Evolutionary conservation across 2,888 invertebrate species (phyloP).

Genomic region (Myathropa florea): DNA sequence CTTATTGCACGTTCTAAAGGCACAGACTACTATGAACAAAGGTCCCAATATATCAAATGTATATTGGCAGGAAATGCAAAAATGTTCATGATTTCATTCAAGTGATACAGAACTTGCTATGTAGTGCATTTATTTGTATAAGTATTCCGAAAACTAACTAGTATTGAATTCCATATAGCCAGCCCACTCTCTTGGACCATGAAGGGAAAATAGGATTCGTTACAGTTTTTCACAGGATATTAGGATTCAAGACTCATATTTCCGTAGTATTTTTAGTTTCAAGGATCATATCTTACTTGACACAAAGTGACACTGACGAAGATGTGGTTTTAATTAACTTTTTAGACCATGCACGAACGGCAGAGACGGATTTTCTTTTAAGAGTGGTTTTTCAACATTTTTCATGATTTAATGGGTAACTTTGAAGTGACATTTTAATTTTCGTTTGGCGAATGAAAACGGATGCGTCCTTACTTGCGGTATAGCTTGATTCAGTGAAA

Average conservation of each 20-base stretch:
- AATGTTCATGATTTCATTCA: not conserved
- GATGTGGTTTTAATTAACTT: slow-evolving; percentile 45
- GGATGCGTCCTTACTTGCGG: no score
- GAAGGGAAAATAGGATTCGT: not conserved
- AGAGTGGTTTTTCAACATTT: not conserved
- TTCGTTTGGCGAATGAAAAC: not conserved
- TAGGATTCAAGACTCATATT: not conserved
- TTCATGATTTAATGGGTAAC: slow-evolving; percentile 2
- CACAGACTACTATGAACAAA: no score
- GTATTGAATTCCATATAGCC: not conserved
- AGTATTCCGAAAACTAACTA: not conserved
- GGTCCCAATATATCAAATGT: no score
- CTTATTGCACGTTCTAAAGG: no score
- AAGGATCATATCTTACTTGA: slow-evolving; percentile 19
- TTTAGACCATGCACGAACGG: not conserved
- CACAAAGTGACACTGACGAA: slow-evolving; percentile 37
- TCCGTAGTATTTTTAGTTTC: not conserved
- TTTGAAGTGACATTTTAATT: slow-evolving; percentile 46
- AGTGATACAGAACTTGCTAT: no score
- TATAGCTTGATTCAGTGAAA: not conserved
- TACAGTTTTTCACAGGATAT: not conserved
- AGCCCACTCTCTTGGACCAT: not conserved
- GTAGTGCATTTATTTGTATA: no score
- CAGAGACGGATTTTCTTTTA: not conserved
- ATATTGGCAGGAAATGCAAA: no score